These are phyloP conservation scores for Leucoraja ocellata DNA, from an alignment of 2,797 vertebrate species.

Conservation along the genomic window DNA sequence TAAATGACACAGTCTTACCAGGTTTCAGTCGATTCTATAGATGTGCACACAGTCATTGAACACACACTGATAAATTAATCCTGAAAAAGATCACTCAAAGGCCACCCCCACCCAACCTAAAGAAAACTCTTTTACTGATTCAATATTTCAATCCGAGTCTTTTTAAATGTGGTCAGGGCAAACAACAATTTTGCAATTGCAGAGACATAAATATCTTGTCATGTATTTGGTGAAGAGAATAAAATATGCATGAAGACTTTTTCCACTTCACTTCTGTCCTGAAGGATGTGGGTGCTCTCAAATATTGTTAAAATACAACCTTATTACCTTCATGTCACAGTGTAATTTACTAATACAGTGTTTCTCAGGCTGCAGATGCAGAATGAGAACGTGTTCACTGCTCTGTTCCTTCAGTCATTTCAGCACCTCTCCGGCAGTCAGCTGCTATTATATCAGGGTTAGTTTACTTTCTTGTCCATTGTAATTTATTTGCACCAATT, in stretches of 20 bases:
- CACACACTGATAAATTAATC: not conserved
- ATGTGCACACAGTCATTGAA: not conserved
- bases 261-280: not conserved
- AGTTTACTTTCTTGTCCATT: slow-evolving; percentile 78
- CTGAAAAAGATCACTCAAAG: not conserved
- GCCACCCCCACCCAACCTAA: not conserved
- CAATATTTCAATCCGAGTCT: not conserved
- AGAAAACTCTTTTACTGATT: not conserved
- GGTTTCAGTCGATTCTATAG: not conserved
- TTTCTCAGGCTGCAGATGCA: slow-evolving; percentile 55
- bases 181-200: not conserved
- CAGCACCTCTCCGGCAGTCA: slow-evolving; percentile 69
- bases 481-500: slow-evolving; percentile 95
- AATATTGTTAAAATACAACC: slow-evolving; percentile 59
- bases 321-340: slow-evolving; percentile 63
- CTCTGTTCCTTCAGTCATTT: slow-evolving; percentile 78
- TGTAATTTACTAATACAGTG: slow-evolving; percentile 71
- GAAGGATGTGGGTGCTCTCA: not conserved
- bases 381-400: not conserved
- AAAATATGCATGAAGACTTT: slow-evolving; percentile 26
- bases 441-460: slow-evolving; percentile 69
- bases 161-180: not conserved
- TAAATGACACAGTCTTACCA: not conserved
- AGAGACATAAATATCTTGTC: slow-evolving; percentile 7
- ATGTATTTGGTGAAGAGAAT: not conserved